phyloP scores from a whole-genome alignment of 2,888 invertebrate genomes.

The Onchidella celtica region DNA sequence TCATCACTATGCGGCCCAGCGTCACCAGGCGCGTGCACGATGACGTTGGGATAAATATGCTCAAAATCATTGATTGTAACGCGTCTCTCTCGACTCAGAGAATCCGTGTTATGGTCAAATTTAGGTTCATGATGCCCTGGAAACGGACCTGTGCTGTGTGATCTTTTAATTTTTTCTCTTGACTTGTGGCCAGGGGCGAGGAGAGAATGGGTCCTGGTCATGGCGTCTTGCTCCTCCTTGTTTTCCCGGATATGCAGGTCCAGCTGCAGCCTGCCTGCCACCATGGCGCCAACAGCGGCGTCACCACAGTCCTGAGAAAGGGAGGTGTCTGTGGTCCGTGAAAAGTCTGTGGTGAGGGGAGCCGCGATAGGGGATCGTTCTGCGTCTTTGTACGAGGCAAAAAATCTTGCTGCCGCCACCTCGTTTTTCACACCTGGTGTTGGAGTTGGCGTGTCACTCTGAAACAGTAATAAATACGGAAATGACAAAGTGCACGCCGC shows the following conservation, averaged over 20 bases:
- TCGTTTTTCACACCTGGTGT: conserved; percentile 24
- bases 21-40: neutral
- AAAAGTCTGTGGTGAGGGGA: conserved; percentile 54
- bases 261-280: conserved; percentile 49
- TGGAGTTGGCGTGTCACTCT: conserved; percentile 21
- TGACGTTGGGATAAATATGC: conserved; percentile 48
- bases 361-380: conserved; percentile 50
- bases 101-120: conserved; percentile 7
- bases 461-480: neutral
- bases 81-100: neutral
- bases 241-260: conserved; percentile 41
- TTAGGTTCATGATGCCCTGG: conserved; percentile 6
- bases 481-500: no score
- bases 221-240: conserved; percentile 13
- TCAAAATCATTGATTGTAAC: neutral
- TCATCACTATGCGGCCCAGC: neutral
- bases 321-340: conserved; percentile 52
- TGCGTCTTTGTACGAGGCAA: conserved; percentile 63
- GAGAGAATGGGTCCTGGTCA: neutral
- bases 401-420: conserved; percentile 63
- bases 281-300: conserved; percentile 49
- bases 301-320: conserved; percentile 49
- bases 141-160: conserved; percentile 44
- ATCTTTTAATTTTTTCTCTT: conserved; percentile 38
- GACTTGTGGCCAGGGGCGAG: neutral